These are phyloP conservation scores for Scaptomyza graminum DNA, from an alignment of 1,140 invertebrate genomes.

Conservation along the genomic window DNA sequence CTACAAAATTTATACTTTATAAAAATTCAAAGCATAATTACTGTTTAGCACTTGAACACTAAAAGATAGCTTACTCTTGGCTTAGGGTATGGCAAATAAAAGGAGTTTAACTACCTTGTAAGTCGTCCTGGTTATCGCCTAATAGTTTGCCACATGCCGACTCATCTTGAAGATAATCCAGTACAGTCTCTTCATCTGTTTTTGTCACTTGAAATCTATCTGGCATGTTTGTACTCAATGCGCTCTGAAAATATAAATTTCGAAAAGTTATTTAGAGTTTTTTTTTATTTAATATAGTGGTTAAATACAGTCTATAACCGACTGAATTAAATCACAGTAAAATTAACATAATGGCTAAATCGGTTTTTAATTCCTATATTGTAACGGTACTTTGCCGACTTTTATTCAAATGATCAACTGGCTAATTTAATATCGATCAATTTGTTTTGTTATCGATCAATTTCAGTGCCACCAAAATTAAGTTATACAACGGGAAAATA, in stretches of 20 bases:
- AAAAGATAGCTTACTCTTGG: no score
- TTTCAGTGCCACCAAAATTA: not conserved
- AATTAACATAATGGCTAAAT: not conserved
- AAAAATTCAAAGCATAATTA: not conserved
- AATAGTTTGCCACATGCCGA: conserved; percentile 75
- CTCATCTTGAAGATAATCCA: conserved; percentile 75
- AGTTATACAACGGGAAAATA: not conserved
- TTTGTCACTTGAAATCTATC: conserved; percentile 83
- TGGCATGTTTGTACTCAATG: conserved; percentile 64
- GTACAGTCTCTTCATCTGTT: conserved; percentile 74
- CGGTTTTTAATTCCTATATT: not conserved
- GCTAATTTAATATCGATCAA: not conserved
- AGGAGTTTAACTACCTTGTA: conserved; percentile 46
- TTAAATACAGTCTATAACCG: not conserved
- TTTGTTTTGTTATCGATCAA: conserved; percentile 1
- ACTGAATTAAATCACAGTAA: not conserved
- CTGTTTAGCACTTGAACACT: not conserved
- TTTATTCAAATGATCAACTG: not conserved
- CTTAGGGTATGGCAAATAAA: not conserved
- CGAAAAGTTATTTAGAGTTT: no score
- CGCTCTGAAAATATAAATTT: conserved; percentile 45
- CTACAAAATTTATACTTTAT: not conserved
- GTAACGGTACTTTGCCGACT: not conserved
- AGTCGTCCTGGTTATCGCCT: conserved; percentile 67
- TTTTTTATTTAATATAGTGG: not conserved